Percentiles rank a stretch among this genome's conserved stretches.
These are phyloP conservation scores for Drosophila neonasuta DNA, from an alignment of 2,888 invertebrate species.

Conservation along the genomic window DNA sequence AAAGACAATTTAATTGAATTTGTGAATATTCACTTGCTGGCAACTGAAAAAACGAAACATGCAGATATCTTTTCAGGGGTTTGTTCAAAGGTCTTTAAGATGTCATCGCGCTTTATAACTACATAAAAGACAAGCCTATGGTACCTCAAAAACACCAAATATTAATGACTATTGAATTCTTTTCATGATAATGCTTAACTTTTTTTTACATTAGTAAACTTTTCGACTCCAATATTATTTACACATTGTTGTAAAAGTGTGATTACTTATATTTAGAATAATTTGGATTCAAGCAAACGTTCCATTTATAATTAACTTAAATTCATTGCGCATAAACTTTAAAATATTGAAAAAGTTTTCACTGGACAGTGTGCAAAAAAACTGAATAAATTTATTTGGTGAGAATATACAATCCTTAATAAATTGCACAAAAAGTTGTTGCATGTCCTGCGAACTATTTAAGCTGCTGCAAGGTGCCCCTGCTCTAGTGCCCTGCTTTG, in stretches of 20 bases:
- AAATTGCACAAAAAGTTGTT: background rate
- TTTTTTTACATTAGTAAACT: too few species aligned
- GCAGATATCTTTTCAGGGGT: too few species aligned
- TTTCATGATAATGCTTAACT: too few species aligned
- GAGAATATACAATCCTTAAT: background rate
- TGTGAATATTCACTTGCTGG: background rate
- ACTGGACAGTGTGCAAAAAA: background rate
- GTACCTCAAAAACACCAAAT: too few species aligned
- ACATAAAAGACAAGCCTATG: too few species aligned
- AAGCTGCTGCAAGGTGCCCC: constrained; percentile 23
- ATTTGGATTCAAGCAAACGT: too few species aligned
- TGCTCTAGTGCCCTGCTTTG: background rate
- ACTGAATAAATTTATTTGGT: background rate
- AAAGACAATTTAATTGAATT: constrained; percentile 30
- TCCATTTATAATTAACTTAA: too few species aligned
- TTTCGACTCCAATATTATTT: background rate
- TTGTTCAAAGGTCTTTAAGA: too few species aligned
- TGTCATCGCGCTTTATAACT: too few species aligned
- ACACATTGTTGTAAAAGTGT: background rate
- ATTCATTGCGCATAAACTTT: too few species aligned
- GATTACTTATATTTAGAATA: background rate
- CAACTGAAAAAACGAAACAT: too few species aligned
- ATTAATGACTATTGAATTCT: too few species aligned
- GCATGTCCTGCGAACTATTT: constrained; percentile 3
- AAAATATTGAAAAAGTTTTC: background rate